Evolutionary conservation across 2,113 vertebrate genomes (phyloP).

Genomic region (Hucho hucho): DNA sequence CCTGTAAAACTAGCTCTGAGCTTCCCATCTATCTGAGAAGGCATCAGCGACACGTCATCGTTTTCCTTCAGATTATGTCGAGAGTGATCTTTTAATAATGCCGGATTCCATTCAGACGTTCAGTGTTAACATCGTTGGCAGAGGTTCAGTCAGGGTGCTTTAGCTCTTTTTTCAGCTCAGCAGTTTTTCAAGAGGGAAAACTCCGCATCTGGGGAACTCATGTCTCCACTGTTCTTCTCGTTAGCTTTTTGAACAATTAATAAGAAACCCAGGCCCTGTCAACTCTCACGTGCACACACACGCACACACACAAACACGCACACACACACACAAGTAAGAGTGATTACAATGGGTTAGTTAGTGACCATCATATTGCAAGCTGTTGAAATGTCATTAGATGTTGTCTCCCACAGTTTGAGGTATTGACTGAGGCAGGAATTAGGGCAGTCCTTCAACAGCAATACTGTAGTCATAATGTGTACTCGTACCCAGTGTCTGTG

Average conservation of each 20-base stretch:
- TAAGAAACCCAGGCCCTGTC: neutral
- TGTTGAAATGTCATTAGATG: neutral
- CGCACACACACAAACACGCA: slow-evolving; percentile 1
- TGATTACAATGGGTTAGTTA: slow-evolving; percentile 49
- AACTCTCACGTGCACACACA: neutral
- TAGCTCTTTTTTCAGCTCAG: slow-evolving; percentile 2
- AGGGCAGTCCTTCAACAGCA: neutral
- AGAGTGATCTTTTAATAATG: slow-evolving; percentile 13
- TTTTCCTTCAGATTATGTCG: slow-evolving; percentile 20
- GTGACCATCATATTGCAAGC: slow-evolving; percentile 8
- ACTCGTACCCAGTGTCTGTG: neutral
- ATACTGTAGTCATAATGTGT: neutral
- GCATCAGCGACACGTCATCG: slow-evolving; percentile 5
- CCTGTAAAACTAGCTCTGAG: neutral
- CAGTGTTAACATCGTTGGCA: slow-evolving; percentile 20
- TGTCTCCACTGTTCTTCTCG: neutral
- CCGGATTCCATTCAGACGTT: slow-evolving; percentile 4
- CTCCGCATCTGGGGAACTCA: slow-evolving; percentile 11
- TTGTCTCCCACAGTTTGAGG: neutral
- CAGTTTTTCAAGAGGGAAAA: slow-evolving; percentile 16
- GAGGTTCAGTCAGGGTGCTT: slow-evolving; percentile 1
- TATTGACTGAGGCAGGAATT: slow-evolving; percentile 3
- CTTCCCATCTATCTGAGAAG: slow-evolving; percentile 9
- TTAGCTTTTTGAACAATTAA: neutral
- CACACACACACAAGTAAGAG: slow-evolving; percentile 1